Evolutionary conservation across 1,140 invertebrate species (phyloP).

Genomic region (Cepaea nemoralis): DNA sequence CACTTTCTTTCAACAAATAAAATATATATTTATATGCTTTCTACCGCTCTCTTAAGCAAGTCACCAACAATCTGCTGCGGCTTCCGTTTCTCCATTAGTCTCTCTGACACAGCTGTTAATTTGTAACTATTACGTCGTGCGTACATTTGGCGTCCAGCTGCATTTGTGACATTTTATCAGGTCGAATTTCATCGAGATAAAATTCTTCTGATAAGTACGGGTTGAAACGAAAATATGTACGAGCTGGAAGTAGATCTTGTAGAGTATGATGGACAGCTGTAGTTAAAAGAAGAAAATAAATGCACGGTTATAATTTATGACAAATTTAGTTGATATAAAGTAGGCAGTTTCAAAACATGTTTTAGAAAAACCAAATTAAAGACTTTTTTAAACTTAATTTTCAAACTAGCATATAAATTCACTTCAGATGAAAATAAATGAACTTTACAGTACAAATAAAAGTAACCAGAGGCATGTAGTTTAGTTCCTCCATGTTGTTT

Average conservation of each 20-base stretch:
- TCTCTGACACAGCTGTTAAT: slow-evolving; percentile 74
- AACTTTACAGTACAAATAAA: no score
- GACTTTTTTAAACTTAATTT: no score
- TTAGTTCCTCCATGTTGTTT: no score
- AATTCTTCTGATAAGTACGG: slow-evolving; percentile 88
- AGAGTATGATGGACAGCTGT: slow-evolving; percentile 80
- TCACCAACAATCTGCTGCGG: slow-evolving; percentile 39
- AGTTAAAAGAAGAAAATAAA: no score
- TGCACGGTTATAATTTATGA: no score
- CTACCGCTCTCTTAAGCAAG: slow-evolving; percentile 23
- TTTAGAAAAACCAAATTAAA: no score
- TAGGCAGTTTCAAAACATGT: no score
- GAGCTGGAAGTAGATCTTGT: slow-evolving; percentile 83
- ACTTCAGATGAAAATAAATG: no score
- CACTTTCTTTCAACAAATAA: no score
- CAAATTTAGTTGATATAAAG: no score
- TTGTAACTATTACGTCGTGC: slow-evolving; percentile 82
- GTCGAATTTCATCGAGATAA: slow-evolving; percentile 85
- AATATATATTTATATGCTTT: not conserved
- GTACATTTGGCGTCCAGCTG: slow-evolving; percentile 80
- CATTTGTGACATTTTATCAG: slow-evolving; percentile 74
- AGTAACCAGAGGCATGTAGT: no score
- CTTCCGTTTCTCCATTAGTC: slow-evolving; percentile 23
- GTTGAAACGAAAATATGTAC: slow-evolving; percentile 90
- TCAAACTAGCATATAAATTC: no score